phyloP scores from a whole-genome alignment of 2,797 vertebrate genomes.

The Cottoperca gobio region DNA sequence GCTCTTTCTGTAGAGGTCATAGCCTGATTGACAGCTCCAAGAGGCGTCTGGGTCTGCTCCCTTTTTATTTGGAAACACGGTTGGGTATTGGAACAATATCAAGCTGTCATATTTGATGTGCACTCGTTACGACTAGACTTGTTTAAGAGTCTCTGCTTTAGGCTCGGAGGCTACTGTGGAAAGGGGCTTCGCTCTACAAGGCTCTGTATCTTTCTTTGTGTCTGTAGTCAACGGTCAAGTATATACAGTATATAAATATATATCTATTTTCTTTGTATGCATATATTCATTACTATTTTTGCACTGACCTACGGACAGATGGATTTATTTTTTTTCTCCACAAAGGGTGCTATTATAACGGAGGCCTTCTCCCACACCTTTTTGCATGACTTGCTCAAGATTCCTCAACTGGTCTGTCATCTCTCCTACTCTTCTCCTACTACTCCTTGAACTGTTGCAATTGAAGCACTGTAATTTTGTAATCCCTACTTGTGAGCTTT shows the following conservation, averaged over 20 bases:
- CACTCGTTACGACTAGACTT: conserved; percentile 69
- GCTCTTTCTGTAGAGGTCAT: conserved; percentile 67
- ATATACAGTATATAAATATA: conserved; percentile 81
- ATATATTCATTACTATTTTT: conserved; percentile 87
- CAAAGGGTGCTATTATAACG: conserved; percentile 88
- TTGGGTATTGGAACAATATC: conserved; percentile 61
- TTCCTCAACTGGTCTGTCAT: conserved; percentile 76
- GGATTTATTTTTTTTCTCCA: conserved; percentile 84
- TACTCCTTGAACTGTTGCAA: conserved; percentile 79
- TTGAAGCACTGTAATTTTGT: conserved; percentile 87
- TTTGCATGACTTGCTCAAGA: conserved; percentile 85
- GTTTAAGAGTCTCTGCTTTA: conserved; percentile 71
- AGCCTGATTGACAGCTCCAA: conserved; percentile 61
- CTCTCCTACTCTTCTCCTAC: conserved; percentile 74
- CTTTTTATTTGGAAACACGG: conserved; percentile 54
- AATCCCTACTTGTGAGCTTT: conserved; percentile 85
- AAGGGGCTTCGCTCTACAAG: conserved; percentile 69
- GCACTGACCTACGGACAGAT: conserved; percentile 85
- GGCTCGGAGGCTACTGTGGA: conserved; percentile 69
- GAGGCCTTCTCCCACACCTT: conserved; percentile 87
- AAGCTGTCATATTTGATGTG: conserved; percentile 66
- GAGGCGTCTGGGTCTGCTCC: conserved; percentile 44
- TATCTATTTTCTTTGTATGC: conserved; percentile 86
- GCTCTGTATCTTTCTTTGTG: conserved; percentile 75
- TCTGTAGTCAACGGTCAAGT: conserved; percentile 76